Base-by-base conservation (phyloP, 1,140 invertebrate species). In the Oedothorax gibbosus region DNA sequence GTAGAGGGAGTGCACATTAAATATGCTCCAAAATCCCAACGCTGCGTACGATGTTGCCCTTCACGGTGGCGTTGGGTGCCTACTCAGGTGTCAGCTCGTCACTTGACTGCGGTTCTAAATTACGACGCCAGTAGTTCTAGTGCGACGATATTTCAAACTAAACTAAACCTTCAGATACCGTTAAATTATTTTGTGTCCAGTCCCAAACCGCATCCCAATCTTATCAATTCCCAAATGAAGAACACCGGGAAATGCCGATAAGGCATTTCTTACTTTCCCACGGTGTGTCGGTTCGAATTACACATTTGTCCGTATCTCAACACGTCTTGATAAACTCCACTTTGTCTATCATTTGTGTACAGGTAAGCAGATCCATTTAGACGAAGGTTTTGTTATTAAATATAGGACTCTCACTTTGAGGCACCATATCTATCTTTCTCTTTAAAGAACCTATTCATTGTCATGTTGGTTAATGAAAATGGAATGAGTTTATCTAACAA, bases 341-440 rank as follows among this genome's bases (percentile, higher is more conserved):
- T 9, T 12, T 12, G 12, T 18, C 15, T 71, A 71, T 71, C 69
- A 18, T 18, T 8, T 71, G 51, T 51, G 69, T 71, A 71, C 69
- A 71, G 69, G 69, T 71, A 71, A 53, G 69, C 69, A 71, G 54
- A 54, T 20, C 14, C 20, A 66, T 66, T 66, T 7, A 66, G 64
- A 60, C 35, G 15, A 18, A 71, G 69, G 69, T 71, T 71, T 71
- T 71, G 69, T 71, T 71, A 71, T 71, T 71, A 71, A 71, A 71
- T 71, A 71, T 51, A 71, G 69, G 49, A 71, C 69, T 71, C 35
- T 35, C 35, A 35, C 35, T 35, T 35, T 35, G 35, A 35, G 35
- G 35, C 35, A 35, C 35, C 35, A 35, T 35, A 35, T 35, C 35
- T 35, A 35, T 35, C 35, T 35, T 35, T 35, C 35, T 35, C 35